These are phyloP conservation scores for Rhynchonema sp. DNA, from an alignment of 2,888 invertebrate genomes.

Conservation along the genomic window DNA sequence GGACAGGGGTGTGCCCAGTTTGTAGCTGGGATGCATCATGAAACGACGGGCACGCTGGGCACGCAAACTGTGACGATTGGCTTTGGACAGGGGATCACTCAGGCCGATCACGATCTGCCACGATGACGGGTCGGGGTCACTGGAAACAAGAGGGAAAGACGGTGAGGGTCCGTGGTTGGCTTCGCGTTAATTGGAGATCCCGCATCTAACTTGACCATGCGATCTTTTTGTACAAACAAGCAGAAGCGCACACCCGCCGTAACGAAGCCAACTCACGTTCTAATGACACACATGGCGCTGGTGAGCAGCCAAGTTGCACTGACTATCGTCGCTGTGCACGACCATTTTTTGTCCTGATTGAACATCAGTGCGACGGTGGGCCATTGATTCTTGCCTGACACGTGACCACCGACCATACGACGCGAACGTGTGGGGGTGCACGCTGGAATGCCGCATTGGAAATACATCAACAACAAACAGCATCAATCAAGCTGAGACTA, in stretches of 20 bases:
- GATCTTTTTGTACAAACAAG: too few species aligned
- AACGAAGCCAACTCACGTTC: slow-evolving; percentile 10
- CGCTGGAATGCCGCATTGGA: neutral
- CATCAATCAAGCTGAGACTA: too few species aligned
- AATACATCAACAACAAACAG: too few species aligned
- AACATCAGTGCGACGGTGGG: slow-evolving; percentile 40
- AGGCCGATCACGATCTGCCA: slow-evolving; percentile 3
- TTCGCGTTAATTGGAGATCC: too few species aligned
- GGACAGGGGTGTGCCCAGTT: slow-evolving; percentile 12
- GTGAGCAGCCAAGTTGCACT: slow-evolving; percentile 37
- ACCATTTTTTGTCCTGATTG: slow-evolving; percentile 31
- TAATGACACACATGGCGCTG: slow-evolving; percentile 35
- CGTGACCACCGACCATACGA: slow-evolving; percentile 7
- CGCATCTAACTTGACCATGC: too few species aligned
- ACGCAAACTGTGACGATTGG: too few species aligned
- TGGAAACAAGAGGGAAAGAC: too few species aligned
- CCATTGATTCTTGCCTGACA: slow-evolving; percentile 35
- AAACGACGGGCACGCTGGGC: slow-evolving; percentile 6
- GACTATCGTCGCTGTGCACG: slow-evolving; percentile 37
- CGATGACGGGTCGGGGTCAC: neutral
- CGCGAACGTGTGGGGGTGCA: neutral
- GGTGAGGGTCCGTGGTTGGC: too few species aligned
- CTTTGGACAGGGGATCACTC: neutral
- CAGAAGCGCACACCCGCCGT: too few species aligned
- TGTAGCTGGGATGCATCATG: slow-evolving; percentile 14